Conservation (phyloP, 2,113 vertebrate genomes). For the Notiomystis cincta region DNA sequence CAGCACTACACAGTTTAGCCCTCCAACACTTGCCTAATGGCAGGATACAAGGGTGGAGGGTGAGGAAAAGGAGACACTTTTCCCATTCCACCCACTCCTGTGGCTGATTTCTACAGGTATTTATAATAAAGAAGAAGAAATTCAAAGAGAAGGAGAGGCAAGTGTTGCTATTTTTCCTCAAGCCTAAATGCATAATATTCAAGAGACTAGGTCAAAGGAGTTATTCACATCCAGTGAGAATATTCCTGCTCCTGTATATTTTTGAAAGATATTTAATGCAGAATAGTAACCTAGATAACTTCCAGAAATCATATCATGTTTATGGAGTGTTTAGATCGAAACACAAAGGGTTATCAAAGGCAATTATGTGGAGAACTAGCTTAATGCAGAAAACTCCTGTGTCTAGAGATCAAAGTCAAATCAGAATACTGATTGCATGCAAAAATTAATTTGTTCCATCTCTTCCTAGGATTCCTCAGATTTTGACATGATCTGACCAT, state of each 20-base stretch:
- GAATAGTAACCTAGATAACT: slow-evolving; percentile 27
- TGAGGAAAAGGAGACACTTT: neutral
- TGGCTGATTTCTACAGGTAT: neutral
- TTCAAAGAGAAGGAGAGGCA: neutral
- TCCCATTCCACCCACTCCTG: neutral
- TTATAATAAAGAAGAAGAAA: neutral
- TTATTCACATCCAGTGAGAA: neutral
- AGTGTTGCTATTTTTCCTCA: neutral
- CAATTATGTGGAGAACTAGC: neutral
- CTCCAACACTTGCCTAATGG: neutral
- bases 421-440: slow-evolving; percentile 15
- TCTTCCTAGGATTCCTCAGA: neutral
- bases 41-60: neutral
- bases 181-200: neutral
- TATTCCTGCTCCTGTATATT: neutral
- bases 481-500: slow-evolving; percentile 20
- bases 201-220: neutral
- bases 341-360: slow-evolving; percentile 37
- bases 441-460: slow-evolving; percentile 41
- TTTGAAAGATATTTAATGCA: neutral
- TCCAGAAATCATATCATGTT: neutral
- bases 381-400: slow-evolving; percentile 16
- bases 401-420: slow-evolving; percentile 42
- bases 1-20: neutral
- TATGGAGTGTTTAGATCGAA: neutral